Evolutionary conservation across 2,113 vertebrate genomes (phyloP), one percentile per base, ranked within the genome.

Genomic region (Podilymbus podiceps): DNA sequence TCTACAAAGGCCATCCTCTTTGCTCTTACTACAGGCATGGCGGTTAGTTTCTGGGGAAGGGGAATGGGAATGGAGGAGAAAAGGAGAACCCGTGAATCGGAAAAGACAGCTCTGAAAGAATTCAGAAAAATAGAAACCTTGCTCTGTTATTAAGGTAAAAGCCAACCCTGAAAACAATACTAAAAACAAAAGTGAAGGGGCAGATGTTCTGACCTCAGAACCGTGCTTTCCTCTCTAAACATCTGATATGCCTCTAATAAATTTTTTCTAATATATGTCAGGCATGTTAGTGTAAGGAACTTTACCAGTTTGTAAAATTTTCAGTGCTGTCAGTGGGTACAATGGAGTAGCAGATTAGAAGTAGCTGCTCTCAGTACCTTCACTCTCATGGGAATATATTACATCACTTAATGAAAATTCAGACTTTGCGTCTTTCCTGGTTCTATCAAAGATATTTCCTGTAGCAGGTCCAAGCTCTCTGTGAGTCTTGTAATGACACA

Each of bases 261-360:
- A 89, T 74, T 90, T 81, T 90, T 81, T 78, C 52, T 68, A 52
- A 56, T 93, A 59, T 81, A 40, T 86, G 68, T 89, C 93, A 93
- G 31, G 50, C 14, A 59, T 67, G 50, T 62, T 95, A 67, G 84
- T 62, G 31, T 22, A 87, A 92, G 20, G 35, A 84, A 84, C 90
- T 95, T 67, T 55, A 97, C 33, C n/a, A 4, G 15, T 80, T 69
- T 71, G 31, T 69, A 59, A 90, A 80, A 63, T 74, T 44, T 86
- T 90, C 63, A 23, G 28, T 62, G 20, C 13, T 89, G 38, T 67
- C 93, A 83, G 27, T 11, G 33, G 21, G 22, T 64, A 66, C 16
- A 38, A 17, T 8, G 42, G n/a, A 74, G 31, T 31, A 76, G n/a
- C 10, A 76, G 27, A 30, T 42, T 92, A 38, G 25, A 95, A 77